Evolutionary conservation across 2,797 vertebrate genomes (phyloP), one percentile per base, ranked within the genome.

Genomic region (Clamator glandarius): DNA sequence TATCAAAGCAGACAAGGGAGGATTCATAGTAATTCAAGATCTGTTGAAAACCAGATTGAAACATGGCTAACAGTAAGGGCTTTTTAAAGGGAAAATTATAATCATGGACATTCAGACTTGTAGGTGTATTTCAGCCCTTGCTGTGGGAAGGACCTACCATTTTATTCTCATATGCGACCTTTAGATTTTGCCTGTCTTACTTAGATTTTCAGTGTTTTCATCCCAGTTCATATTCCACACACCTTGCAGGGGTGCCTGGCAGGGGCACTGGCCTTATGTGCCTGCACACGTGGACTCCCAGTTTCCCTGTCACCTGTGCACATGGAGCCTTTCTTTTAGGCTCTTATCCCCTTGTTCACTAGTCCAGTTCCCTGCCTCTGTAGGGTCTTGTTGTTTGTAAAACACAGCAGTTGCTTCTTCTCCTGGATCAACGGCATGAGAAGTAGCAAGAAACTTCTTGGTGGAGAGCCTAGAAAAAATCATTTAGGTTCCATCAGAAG

Each of bases 11-110:
- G 90, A 87, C 63, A 87, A 76, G 41, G 1, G 9, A 69, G 50
- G 15, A n/a, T 91, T 90, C 66, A 59, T 88, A 88, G 73, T 88
- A 84, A 92, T 91, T 84, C 88, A 78, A 63, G 48, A 75, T 88
- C 80, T 82, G 74, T 84, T 87, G 59, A 91, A 94, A 95, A 79
- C 9, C 36, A 42, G 58, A 88, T 44, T 84, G 66, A 90, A 94
- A 63, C 28, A 29, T 63, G 42, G 31, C 36, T 90, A 69, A 39
- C 66, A 75, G 42, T 69, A 55, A 86, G 46, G 29, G 15, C 0
- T 42, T 90, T 89, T 87, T 87, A 33, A 87, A 86, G 42, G 54
- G 24, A 91, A 81, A 84, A 81, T 58, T 62, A 57, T 80, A 51
- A 66, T 41, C 84, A 42, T 87, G 64, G 13, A 8, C 72, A 23